Conservation (phyloP, 2,888 invertebrate species). For the Drosophila infuscata region DNA sequence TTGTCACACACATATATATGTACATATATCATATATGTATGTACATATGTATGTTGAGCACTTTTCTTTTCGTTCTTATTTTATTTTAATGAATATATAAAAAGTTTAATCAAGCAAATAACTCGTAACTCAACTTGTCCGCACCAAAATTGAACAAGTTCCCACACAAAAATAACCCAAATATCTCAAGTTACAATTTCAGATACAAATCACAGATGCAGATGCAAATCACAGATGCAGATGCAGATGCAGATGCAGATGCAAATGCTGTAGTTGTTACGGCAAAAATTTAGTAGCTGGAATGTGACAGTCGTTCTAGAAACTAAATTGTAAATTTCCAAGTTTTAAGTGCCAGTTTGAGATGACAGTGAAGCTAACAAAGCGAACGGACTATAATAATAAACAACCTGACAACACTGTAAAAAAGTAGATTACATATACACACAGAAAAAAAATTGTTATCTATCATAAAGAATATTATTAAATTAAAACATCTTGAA, state of each 20-base stretch:
- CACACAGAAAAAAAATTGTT: background rate
- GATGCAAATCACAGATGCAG: constrained; percentile 1
- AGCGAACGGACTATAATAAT: constrained; percentile 40
- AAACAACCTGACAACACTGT: constrained; percentile 32
- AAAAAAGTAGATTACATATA: background rate
- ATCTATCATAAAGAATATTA: background rate
- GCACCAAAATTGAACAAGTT: constrained; percentile 39
- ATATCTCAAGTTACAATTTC: constrained; percentile 29
- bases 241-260: constrained; percentile 16
- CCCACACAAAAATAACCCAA: constrained; percentile 50
- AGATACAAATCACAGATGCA: constrained; percentile 6
- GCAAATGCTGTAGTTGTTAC: background rate
- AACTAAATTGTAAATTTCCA: constrained; percentile 31
- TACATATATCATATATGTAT: background rate
- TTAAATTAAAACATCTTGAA: background rate
- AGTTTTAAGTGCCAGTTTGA: constrained; percentile 51
- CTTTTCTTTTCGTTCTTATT: background rate
- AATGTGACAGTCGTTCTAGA: constrained; percentile 15
- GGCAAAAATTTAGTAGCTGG: background rate
- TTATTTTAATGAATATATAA: constrained; percentile 19
- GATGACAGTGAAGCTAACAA: constrained; percentile 39
- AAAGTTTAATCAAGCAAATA: constrained; percentile 15
- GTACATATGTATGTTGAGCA: background rate
- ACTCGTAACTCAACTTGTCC: background rate
- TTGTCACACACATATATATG: too few relatives aligned